phyloP scores from a whole-genome alignment of 2,797 vertebrate genomes.

The Myoxocephalus aenaeus region DNA sequence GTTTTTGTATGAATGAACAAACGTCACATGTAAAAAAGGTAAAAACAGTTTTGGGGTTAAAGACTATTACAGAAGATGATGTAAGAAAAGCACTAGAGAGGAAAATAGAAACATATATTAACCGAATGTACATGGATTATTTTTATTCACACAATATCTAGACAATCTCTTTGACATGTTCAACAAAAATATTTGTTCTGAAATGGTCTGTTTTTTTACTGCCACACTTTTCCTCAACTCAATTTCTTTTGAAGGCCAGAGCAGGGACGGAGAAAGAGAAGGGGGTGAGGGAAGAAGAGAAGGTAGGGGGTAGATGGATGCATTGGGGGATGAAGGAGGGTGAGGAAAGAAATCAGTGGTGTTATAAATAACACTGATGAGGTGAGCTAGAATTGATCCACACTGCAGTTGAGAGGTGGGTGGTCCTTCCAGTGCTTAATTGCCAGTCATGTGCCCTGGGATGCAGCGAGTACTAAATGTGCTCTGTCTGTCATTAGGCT shows the following conservation, averaged over 20 bases:
- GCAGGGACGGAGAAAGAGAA: conserved; percentile 21
- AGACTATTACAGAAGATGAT: not conserved
- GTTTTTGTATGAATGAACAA: conserved; percentile 24
- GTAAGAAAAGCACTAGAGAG: not conserved
- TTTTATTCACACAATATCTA: conserved; percentile 34
- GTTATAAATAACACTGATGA: conserved; percentile 85
- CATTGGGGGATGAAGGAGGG: conserved; percentile 63
- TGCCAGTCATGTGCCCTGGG: conserved; percentile 85
- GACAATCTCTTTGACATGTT: conserved; percentile 41
- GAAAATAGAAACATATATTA: conserved; percentile 9
- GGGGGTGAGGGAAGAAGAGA: conserved; percentile 24
- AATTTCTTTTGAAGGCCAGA: conserved; percentile 52
- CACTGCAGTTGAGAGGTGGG: conserved; percentile 84
- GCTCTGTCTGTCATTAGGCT: conserved; percentile 84
- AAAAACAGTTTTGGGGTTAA: not conserved
- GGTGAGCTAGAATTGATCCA: conserved; percentile 83
- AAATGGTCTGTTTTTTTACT: conserved; percentile 68
- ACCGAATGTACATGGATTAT: conserved; percentile 8
- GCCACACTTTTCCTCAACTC: conserved; percentile 58
- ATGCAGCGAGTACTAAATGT: conserved; percentile 77
- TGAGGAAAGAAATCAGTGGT: conserved; percentile 64
- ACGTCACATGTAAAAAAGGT: conserved; percentile 6
- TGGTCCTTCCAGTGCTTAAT: conserved; percentile 85
- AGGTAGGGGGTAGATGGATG: conserved; percentile 49
- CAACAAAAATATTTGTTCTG: conserved; percentile 63